A percentile compares a stretch with the other conserved stretches of the same genome.
phyloP scores from a whole-genome alignment of 2,888 invertebrate species.

The Cancer borealis region DNA sequence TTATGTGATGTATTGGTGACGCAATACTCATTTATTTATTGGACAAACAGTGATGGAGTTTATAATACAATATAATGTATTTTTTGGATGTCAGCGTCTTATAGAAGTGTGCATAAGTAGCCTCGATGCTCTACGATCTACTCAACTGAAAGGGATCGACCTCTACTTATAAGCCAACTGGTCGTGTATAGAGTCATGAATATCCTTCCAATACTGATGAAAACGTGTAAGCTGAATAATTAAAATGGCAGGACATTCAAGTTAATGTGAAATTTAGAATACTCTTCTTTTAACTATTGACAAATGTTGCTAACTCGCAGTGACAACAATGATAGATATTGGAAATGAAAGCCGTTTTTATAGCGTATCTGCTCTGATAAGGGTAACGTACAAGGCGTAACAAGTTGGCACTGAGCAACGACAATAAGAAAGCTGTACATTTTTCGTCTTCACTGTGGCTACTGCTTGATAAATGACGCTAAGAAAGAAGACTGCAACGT shows the following conservation, averaged over 20 bases:
- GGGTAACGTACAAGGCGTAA: neutral
- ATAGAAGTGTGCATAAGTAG: neutral
- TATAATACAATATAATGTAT: no score
- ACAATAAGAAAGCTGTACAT: slow-evolving; percentile 27
- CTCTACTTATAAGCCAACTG: neutral
- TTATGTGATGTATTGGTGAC: neutral
- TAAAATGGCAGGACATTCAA: neutral
- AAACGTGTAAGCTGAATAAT: slow-evolving; percentile 6
- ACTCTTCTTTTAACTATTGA: neutral
- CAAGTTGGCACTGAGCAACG: neutral
- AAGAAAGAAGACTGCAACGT: neutral
- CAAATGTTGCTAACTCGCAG: slow-evolving; percentile 11
- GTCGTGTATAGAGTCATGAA: neutral
- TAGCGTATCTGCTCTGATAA: neutral
- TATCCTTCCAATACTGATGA: neutral
- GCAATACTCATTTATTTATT: neutral
- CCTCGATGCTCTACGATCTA: slow-evolving; percentile 17
- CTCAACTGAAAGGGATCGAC: neutral
- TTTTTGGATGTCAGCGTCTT: neutral
- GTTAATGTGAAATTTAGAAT: slow-evolving; percentile 12
- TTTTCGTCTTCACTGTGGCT: neutral
- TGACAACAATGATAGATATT: neutral
- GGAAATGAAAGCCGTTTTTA: slow-evolving; percentile 3
- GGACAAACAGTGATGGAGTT: no score
- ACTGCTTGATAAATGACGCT: slow-evolving; percentile 3